phyloP scores from a whole-genome alignment of 2,113 vertebrate species.

The Bathybates hornii region DNA sequence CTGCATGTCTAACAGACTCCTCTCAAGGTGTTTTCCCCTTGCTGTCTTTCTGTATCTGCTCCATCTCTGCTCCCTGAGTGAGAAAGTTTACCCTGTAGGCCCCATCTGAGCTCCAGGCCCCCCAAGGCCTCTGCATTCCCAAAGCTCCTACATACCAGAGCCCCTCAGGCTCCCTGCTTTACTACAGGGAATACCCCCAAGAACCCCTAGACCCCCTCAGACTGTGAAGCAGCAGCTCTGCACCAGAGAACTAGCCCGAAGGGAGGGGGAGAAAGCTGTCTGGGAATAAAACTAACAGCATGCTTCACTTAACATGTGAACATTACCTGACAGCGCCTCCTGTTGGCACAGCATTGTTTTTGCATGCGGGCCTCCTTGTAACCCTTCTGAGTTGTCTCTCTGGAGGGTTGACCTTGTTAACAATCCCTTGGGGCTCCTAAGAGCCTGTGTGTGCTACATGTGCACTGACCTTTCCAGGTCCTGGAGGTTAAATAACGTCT shows the following conservation, averaged over 20 bases:
- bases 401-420: constrained; percentile 63
- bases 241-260: constrained; percentile 50
- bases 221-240: constrained; percentile 59
- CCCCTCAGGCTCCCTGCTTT: constrained; percentile 58
- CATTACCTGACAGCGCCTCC: constrained; percentile 57
- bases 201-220: constrained; percentile 64
- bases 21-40: constrained; percentile 68
- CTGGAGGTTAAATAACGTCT: constrained; percentile 47
- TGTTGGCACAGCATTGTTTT: constrained; percentile 48
- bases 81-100: constrained; percentile 61
- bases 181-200: constrained; percentile 67
- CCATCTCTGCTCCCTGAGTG: constrained; percentile 60
- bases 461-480: constrained; percentile 58
- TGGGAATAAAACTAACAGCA: constrained; percentile 65
- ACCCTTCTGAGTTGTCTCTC: constrained; percentile 46
- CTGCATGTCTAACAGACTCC: constrained; percentile 52
- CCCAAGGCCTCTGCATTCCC: constrained; percentile 66
- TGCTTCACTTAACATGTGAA: constrained; percentile 49
- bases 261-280: constrained; percentile 43
- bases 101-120: constrained; percentile 73
- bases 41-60: constrained; percentile 47
- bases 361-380: constrained; percentile 28
- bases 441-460: constrained; percentile 46
- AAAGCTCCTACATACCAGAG: constrained; percentile 57
- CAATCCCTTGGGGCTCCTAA: constrained; percentile 42